Conservation (phyloP, 2,888 invertebrate species). For the Polyommatus icarus region DNA sequence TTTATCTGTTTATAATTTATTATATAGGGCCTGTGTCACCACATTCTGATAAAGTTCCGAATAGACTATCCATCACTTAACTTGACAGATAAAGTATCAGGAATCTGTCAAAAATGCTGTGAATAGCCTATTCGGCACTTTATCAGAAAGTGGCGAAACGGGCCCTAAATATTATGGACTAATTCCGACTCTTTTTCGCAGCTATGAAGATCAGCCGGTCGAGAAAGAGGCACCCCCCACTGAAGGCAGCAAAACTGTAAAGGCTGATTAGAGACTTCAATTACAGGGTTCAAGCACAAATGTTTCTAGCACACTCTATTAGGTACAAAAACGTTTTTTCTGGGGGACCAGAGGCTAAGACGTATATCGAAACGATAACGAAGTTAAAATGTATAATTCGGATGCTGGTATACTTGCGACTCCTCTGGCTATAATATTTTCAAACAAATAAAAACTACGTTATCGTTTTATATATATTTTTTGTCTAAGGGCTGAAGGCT, state of each 20-base stretch:
- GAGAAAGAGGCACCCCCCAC: constrained; percentile 46
- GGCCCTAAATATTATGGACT: not conserved
- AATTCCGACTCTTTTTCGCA: constrained; percentile 42
- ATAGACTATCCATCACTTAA: too few relatives aligned
- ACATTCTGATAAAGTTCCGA: too few relatives aligned
- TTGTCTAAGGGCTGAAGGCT: not conserved
- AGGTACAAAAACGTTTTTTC: constrained; percentile 40
- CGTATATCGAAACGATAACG: not conserved
- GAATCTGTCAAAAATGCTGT: too few relatives aligned
- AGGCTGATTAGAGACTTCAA: constrained; percentile 59
- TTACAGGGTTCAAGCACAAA: constrained; percentile 42
- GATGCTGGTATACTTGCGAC: not conserved
- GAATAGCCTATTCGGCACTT: too few relatives aligned
- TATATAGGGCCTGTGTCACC: too few relatives aligned
- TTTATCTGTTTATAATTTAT: too few relatives aligned
- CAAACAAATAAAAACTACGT: not conserved
- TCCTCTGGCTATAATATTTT: not conserved
- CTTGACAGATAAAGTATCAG: too few relatives aligned
- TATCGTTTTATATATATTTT: not conserved
- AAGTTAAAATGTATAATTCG: not conserved
- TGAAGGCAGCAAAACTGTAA: constrained; percentile 57
- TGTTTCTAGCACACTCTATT: constrained; percentile 40
- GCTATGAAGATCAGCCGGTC: constrained; percentile 72
- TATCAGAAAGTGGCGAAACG: too few relatives aligned
- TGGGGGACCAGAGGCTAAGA: constrained; percentile 36